phyloP scores from a whole-genome alignment of 1,140 invertebrate genomes.

The Papilio glaucus region DNA sequence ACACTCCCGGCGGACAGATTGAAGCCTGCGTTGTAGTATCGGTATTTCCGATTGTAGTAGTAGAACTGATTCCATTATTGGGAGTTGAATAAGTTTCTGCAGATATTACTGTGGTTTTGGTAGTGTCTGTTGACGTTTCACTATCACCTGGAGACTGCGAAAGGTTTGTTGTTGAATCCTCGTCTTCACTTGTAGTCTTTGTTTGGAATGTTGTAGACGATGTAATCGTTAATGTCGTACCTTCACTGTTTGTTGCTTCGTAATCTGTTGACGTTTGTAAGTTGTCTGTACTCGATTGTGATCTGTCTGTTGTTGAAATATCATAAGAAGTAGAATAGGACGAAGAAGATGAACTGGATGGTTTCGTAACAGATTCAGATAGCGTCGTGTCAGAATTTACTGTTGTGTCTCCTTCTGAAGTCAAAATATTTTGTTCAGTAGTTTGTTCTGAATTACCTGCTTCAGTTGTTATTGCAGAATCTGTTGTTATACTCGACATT shows the following conservation, averaged over 20 bases:
- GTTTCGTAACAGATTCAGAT: no score
- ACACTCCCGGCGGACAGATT: conserved; percentile 45
- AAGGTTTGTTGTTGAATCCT: conserved; percentile 16
- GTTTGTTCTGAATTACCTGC: neutral
- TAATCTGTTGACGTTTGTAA: no score
- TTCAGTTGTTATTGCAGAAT: neutral
- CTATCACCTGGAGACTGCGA: conserved; percentile 13
- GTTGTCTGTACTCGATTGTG: no score
- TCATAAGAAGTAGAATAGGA: no score
- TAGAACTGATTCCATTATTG: no score
- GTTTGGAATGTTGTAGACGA: no score
- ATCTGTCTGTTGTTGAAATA: no score
- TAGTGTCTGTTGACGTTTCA: conserved; percentile 10
- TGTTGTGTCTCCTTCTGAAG: conserved; percentile 21
- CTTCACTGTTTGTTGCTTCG: no score
- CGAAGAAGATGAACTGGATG: no score
- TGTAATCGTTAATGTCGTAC: no score
- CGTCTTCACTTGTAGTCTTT: no score
- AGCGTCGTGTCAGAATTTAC: neutral
- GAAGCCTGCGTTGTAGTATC: neutral
- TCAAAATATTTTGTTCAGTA: conserved; percentile 1
- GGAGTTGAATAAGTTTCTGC: neutral
- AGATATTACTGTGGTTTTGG: conserved; percentile 2
- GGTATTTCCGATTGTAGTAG: no score
- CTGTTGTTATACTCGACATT: neutral